Evolutionary conservation across 2,888 invertebrate genomes (phyloP).

Genomic region (Lypha dubia): DNA sequence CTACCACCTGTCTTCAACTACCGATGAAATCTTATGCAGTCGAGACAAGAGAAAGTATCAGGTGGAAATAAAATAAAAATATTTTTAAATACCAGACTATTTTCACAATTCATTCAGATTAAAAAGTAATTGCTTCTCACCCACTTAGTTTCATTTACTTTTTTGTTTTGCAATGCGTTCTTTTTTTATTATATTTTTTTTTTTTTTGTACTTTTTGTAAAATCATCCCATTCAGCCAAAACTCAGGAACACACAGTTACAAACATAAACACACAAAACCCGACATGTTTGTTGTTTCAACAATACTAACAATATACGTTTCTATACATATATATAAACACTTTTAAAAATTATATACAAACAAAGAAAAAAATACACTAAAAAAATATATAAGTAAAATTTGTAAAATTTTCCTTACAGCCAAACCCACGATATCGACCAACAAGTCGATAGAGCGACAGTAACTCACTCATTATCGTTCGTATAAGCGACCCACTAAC

Average conservation of each 20-base stretch:
- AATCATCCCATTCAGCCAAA: slow-evolving; percentile 12
- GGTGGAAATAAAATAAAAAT: slow-evolving; percentile 44
- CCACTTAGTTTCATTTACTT: slow-evolving; percentile 65
- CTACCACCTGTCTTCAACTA: background rate
- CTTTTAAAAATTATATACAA: no score
- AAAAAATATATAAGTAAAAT: background rate
- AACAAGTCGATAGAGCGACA: no score
- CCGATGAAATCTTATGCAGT: background rate
- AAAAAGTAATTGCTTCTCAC: slow-evolving; percentile 71
- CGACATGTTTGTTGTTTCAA: slow-evolving; percentile 31
- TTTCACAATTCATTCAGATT: slow-evolving; percentile 72
- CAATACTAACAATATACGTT: slow-evolving; percentile 10
- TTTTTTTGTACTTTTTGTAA: background rate
- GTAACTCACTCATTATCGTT: no score
- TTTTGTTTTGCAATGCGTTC: slow-evolving; percentile 3
- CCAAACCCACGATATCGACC: no score
- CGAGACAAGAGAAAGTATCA: background rate
- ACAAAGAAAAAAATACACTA: no score
- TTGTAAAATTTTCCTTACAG: no score
- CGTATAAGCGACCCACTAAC: no score
- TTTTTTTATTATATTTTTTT: background rate
- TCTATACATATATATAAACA: no score
- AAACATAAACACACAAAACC: background rate
- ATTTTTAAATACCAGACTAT: slow-evolving; percentile 71
- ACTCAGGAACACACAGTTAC: background rate